Percentiles rank a stretch among this genome's conserved stretches.
These are phyloP conservation scores for Patagioenas fasciata DNA, from an alignment of 2,113 vertebrate species.

Conservation along the genomic window DNA sequence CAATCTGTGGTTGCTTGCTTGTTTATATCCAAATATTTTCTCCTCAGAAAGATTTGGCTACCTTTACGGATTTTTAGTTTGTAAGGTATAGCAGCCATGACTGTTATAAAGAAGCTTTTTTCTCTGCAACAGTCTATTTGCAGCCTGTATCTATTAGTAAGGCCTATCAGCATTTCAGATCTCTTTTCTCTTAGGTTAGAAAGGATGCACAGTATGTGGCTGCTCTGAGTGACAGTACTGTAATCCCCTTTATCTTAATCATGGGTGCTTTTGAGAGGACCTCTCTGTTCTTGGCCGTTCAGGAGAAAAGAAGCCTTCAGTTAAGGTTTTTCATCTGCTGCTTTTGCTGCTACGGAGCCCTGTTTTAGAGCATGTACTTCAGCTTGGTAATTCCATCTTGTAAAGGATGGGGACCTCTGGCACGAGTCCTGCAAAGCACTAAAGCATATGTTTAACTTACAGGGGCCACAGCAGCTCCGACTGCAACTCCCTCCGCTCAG, in stretches of 20 bases:
- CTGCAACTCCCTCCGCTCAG: neutral
- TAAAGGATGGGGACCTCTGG: slow-evolving; percentile 42
- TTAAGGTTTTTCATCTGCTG: neutral
- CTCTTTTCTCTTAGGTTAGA: slow-evolving; percentile 31
- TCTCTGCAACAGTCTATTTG: neutral
- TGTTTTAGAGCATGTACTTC: slow-evolving; percentile 37
- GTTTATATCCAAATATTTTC: neutral
- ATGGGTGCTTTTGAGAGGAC: slow-evolving; percentile 22
- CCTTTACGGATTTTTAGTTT: neutral
- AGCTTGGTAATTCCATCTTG: slow-evolving; percentile 14
- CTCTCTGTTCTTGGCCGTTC: neutral
- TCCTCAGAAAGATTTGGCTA: neutral
- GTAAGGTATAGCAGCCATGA: neutral
- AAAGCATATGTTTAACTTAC: slow-evolving; percentile 28
- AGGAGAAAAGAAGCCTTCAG: slow-evolving; percentile 27
- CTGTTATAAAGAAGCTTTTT: neutral
- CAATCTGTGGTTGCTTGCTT: neutral
- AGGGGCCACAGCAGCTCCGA: neutral
- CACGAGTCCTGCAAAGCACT: slow-evolving; percentile 62
- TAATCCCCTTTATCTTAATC: slow-evolving; percentile 22
- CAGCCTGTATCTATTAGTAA: neutral
- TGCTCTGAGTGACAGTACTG: slow-evolving; percentile 31
- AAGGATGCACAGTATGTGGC: slow-evolving; percentile 28
- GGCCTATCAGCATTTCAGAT: slow-evolving; percentile 35
- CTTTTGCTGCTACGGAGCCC: neutral